phyloP scores from a whole-genome alignment of 2,113 vertebrate genomes.

The Thymallus thymallus region DNA sequence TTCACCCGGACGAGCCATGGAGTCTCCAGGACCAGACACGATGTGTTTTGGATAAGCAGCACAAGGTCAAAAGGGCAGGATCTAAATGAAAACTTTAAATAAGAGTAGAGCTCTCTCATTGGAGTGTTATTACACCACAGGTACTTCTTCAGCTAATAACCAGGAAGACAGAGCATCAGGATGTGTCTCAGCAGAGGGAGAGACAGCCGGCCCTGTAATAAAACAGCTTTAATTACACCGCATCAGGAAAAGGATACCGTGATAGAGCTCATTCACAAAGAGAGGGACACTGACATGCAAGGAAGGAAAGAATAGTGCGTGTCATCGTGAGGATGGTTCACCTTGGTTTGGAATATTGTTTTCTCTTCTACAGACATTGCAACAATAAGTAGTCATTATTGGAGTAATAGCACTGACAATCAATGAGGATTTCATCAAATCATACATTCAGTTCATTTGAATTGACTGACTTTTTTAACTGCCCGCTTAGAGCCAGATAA shows the following conservation, averaged over 20 bases:
- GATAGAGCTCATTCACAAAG: slow-evolving; percentile 68
- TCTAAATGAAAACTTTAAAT: slow-evolving; percentile 64
- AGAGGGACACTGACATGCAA: slow-evolving; percentile 42
- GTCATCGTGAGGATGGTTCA: not conserved
- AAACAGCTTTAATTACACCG: slow-evolving; percentile 73
- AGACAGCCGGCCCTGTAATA: slow-evolving; percentile 73
- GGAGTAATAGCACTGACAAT: not conserved
- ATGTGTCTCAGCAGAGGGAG: slow-evolving; percentile 69
- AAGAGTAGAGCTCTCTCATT: slow-evolving; percentile 71
- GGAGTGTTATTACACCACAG: slow-evolving; percentile 59
- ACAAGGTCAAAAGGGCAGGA: slow-evolving; percentile 65
- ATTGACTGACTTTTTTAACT: not conserved
- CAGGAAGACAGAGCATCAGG: slow-evolving; percentile 66
- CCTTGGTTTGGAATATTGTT: no score
- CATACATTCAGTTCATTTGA: no score
- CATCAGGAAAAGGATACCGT: slow-evolving; percentile 65
- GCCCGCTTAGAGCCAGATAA: not conserved
- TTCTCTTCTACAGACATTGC: no score
- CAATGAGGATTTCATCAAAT: no score
- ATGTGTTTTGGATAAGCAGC: slow-evolving; percentile 23
- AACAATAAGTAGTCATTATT: not conserved
- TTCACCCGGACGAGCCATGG: not conserved
- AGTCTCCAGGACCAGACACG: slow-evolving; percentile 10
- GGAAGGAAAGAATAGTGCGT: not conserved
- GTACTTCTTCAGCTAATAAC: slow-evolving; percentile 75